These are phyloP conservation scores for Vulpes ferrilata DNA, from an alignment of 2,113 vertebrate species.

Conservation along the genomic window DNA sequence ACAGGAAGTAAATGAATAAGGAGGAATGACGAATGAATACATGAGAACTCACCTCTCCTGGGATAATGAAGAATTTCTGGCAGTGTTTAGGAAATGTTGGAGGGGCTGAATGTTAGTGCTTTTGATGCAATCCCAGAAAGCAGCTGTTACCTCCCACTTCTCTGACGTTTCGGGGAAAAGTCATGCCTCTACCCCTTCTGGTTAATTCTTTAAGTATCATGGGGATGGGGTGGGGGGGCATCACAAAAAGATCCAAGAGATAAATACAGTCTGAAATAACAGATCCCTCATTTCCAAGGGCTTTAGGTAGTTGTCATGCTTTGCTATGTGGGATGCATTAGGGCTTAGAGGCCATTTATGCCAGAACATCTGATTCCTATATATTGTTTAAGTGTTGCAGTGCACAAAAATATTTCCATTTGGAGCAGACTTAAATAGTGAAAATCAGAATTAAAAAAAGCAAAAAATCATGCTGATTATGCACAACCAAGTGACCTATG, in stretches of 20 bases:
- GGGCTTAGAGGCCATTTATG: background rate
- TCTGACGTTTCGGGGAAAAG: background rate
- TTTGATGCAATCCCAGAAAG: background rate
- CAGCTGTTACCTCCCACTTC: background rate
- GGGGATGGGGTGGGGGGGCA: background rate
- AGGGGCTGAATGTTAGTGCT: background rate
- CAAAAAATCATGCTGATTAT: background rate
- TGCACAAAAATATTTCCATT: background rate
- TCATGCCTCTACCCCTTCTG: background rate
- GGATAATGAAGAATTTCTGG: background rate
- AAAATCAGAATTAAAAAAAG: constrained; percentile 51
- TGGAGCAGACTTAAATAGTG: background rate
- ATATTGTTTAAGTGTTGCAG: constrained; percentile 9
- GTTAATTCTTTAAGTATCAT: background rate
- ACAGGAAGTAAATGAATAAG: background rate
- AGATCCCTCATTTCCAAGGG: background rate
- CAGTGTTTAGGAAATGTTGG: background rate
- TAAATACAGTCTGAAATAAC: background rate
- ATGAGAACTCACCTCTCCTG: background rate
- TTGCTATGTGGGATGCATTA: background rate
- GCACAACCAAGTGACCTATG: background rate
- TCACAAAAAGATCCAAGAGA: background rate
- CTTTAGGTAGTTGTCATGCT: background rate
- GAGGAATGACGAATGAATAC: background rate
- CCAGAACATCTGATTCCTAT: background rate